phyloP scores from a whole-genome alignment of 1,140 invertebrate species.

The Delia radicum region DNA sequence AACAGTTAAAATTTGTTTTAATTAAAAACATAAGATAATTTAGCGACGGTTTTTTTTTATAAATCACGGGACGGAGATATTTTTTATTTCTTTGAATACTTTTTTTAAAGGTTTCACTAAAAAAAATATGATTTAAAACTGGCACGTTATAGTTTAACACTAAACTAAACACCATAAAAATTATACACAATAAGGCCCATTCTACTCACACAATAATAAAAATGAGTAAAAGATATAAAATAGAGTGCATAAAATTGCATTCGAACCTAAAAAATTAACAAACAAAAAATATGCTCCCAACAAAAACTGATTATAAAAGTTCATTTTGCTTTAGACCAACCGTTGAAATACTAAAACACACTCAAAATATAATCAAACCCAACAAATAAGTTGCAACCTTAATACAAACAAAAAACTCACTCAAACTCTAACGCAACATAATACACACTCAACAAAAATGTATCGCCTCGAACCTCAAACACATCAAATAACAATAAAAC shows the following conservation, averaged over 20 bases:
- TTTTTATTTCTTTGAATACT: not conserved
- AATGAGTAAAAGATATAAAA: not conserved
- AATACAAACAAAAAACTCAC: not conserved
- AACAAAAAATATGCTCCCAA: not conserved
- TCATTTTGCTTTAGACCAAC: not conserved
- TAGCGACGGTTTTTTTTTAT: slow-evolving; percentile 8
- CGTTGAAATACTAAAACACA: too few relatives aligned
- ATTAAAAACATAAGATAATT: not conserved
- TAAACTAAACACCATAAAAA: slow-evolving; percentile 11
- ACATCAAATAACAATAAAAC: too few relatives aligned
- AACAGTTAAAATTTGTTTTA: not conserved
- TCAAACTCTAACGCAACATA: too few relatives aligned
- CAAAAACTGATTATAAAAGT: not conserved
- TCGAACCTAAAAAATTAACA: not conserved
- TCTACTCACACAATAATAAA: not conserved
- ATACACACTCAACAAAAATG: too few relatives aligned
- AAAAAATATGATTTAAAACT: slow-evolving; percentile 19
- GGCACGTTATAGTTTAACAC: slow-evolving; percentile 15
- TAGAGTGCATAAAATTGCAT: not conserved
- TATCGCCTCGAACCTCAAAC: too few relatives aligned
- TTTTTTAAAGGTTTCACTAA: too few relatives aligned
- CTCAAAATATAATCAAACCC: not conserved
- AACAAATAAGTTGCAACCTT: not conserved
- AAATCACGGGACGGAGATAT: not conserved
- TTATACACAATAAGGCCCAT: slow-evolving; percentile 3